These are phyloP conservation scores for Tanypteryx hageni DNA, from an alignment of 2,888 invertebrate species.

Conservation along the genomic window DNA sequence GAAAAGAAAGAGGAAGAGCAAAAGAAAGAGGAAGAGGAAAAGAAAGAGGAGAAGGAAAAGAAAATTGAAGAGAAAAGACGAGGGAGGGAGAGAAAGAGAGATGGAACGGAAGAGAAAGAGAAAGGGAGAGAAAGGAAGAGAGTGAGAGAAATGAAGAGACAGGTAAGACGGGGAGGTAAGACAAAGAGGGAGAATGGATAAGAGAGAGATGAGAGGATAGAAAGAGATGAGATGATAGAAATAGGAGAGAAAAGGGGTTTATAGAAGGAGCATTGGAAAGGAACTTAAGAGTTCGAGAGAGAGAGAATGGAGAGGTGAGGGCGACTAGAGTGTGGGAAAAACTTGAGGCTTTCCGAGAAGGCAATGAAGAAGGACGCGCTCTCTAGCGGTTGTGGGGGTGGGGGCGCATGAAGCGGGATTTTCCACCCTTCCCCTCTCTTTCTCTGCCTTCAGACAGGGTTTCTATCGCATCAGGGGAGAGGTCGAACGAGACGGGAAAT, in stretches of 20 bases:
- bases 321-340: background rate
- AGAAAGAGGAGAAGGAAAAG: too few species aligned
- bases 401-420: background rate
- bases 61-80: background rate
- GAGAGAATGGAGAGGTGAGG: too few species aligned
- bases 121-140: background rate
- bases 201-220: background rate
- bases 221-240: background rate
- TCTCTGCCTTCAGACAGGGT: too few species aligned
- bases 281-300: too few species aligned
- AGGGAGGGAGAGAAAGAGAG: background rate
- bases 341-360: background rate
- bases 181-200: background rate
- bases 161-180: background rate
- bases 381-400: background rate
- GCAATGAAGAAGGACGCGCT: background rate
- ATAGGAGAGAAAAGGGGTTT: background rate
- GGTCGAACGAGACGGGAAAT: conserved; percentile 8
- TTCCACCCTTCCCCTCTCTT: background rate
- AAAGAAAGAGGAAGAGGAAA: too few species aligned
- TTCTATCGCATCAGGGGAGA: background rate
- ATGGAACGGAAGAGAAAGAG: background rate
- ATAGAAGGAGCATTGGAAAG: background rate
- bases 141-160: background rate
- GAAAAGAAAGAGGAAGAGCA: too few species aligned